Conservation (phyloP, 2,888 invertebrate species). For the Choreutis nemorana region DNA sequence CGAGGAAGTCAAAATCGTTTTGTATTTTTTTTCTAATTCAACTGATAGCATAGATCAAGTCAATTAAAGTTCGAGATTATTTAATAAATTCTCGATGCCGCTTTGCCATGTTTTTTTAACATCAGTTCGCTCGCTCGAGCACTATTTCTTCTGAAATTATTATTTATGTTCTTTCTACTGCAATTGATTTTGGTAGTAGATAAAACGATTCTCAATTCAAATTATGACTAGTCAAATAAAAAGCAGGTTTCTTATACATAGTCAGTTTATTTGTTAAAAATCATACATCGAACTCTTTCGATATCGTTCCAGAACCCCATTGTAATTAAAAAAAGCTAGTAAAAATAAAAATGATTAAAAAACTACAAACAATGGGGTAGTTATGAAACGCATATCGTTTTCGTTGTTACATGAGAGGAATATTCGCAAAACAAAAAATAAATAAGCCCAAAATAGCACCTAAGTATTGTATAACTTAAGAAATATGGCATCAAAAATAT, state of each 20-base stretch:
- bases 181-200: too few species aligned
- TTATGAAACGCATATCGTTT: constrained; percentile 57
- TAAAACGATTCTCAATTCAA: too few species aligned
- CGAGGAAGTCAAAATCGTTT: too few species aligned
- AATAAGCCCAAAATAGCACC: constrained; percentile 36
- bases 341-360: constrained; percentile 22
- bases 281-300: constrained; percentile 36
- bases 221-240: too few species aligned
- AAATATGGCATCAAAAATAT: constrained; percentile 48
- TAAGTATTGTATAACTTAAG: constrained; percentile 27
- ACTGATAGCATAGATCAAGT: too few species aligned
- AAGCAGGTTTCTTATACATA: constrained; percentile 11
- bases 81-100: too few species aligned
- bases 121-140: too few species aligned
- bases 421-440: constrained; percentile 10
- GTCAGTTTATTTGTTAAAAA: constrained; percentile 63
- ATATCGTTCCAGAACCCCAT: constrained; percentile 65
- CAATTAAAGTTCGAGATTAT: too few species aligned
- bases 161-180: too few species aligned
- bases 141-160: too few species aligned
- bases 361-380: constrained; percentile 47
- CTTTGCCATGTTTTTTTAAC: too few species aligned
- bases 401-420: constrained; percentile 40
- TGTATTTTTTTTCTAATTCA: too few species aligned
- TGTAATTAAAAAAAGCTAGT: constrained; percentile 36